Evolutionary conservation across 2,888 invertebrate genomes (phyloP).

Genomic region (Coenonympha glycerion): DNA sequence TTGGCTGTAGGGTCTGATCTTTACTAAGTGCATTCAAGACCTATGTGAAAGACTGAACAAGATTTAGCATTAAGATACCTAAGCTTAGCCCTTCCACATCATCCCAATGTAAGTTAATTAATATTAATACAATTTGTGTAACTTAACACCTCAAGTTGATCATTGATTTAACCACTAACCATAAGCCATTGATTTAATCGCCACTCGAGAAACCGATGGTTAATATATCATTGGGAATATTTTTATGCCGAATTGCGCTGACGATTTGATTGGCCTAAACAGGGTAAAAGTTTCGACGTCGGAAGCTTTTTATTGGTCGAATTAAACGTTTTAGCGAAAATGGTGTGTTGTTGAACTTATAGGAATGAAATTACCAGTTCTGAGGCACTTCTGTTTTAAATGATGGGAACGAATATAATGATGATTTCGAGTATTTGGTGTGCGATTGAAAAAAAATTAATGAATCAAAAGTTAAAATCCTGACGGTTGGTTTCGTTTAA

Average conservation of each 20-base stretch:
- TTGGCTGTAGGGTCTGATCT: too few relatives aligned
- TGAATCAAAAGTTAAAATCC: neutral
- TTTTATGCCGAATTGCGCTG: constrained; percentile 14
- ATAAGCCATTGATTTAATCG: too few relatives aligned
- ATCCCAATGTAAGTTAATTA: too few relatives aligned
- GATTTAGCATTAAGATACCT: too few relatives aligned
- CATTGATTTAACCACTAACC: too few relatives aligned
- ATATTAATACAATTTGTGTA: too few relatives aligned
- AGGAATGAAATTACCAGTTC: neutral
- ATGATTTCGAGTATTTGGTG: neutral
- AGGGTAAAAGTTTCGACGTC: constrained; percentile 11
- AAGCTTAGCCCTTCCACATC: too few relatives aligned
- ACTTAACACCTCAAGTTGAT: too few relatives aligned
- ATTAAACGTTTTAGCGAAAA: constrained; percentile 21
- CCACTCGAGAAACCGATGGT: too few relatives aligned
- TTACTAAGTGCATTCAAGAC: too few relatives aligned
- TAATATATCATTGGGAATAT: constrained; percentile 16
- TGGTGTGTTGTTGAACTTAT: neutral
- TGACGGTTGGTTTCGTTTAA: too few relatives aligned
- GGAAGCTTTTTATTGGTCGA: constrained; percentile 12
- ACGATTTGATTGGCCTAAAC: constrained; percentile 18
- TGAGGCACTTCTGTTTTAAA: constrained; percentile 6
- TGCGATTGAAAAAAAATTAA: neutral
- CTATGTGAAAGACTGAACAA: too few relatives aligned
- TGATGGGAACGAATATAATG: neutral